These are phyloP conservation scores for Volucella bombylans DNA, from an alignment of 2,888 invertebrate species.

Conservation along the genomic window DNA sequence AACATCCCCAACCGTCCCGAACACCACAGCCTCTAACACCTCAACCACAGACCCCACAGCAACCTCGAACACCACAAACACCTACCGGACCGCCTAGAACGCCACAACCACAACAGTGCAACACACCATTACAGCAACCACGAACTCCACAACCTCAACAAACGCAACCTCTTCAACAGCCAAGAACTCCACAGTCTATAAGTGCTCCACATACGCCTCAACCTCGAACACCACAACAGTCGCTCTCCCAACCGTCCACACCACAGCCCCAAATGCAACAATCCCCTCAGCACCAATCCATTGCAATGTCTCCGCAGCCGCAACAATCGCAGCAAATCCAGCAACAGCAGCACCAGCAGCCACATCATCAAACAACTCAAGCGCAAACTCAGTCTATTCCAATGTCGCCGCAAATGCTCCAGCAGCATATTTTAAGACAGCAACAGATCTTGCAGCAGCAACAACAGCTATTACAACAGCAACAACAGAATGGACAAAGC, in stretches of 20 bases:
- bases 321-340: slow-evolving; percentile 75
- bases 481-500: slow-evolving; percentile 79
- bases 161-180: slow-evolving; percentile 77
- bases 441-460: slow-evolving; percentile 80
- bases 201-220: slow-evolving; percentile 78
- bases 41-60: slow-evolving; percentile 61
- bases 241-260: slow-evolving; percentile 77
- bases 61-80: slow-evolving; percentile 64
- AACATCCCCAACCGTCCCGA: slow-evolving; percentile 58
- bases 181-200: slow-evolving; percentile 79
- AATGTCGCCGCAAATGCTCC: slow-evolving; percentile 78
- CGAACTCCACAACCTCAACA: slow-evolving; percentile 76
- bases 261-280: slow-evolving; percentile 75
- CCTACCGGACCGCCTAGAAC: slow-evolving; percentile 62
- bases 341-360: slow-evolving; percentile 77
- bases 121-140: slow-evolving; percentile 77
- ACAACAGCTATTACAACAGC: slow-evolving; percentile 78
- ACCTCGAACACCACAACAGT: slow-evolving; percentile 68
- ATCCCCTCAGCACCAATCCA: slow-evolving; percentile 77
- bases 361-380: slow-evolving; percentile 77
- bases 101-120: slow-evolving; percentile 76
- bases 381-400: slow-evolving; percentile 78
- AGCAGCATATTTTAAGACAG: slow-evolving; percentile 78
- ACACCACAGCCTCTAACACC: slow-evolving; percentile 62
- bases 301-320: slow-evolving; percentile 75